Evolutionary conservation across 2,888 invertebrate genomes (phyloP), one percentile per base, ranked within the genome.

Genomic region (Drosophila fungiperda): DNA sequence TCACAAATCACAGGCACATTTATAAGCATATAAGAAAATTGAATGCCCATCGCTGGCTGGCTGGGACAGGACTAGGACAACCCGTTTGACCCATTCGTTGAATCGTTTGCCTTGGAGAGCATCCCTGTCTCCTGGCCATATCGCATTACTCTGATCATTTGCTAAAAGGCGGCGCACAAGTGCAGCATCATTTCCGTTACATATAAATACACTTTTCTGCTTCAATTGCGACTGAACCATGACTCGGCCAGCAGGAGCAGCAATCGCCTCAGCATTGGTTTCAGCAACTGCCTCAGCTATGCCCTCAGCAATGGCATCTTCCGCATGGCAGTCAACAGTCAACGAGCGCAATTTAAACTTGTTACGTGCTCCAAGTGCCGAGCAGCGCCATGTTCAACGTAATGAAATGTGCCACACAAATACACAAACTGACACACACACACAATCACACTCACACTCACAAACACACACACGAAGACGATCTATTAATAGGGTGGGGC

Each of bases 291-390:
- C 64, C 23, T 48, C 52, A 26, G 26, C 26, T 26, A 26, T 26
- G 57, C 64, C 76, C 57, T 53, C 60, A 57, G 58, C 80, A 68
- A 64, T 73, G 76, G 68, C 78, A 79, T 86, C 83, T 87, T 82
- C 85, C 76, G 85, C 81, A 85, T 76, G 79, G 79, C 83, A 86
- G 86, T 87, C 87, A 87, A 87, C 87, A 85, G 86, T 87, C 82
- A 87, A 87, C 87, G 89, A 88, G 89, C 87, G 87, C 87, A 87
- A 87, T 87, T 87, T 87, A 87, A 87, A 87, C 87, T 87, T 88
- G 87, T 87, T 87, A 87, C 87, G 87, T 87, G 87, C 87, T 76
- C 71, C 78, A 78, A 82, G 78, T 78, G 78, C 78, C 73, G 72
- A 73, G 80, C 87, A 74, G 67, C 84, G 78, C 82, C 84, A 87